Evolutionary conservation across 2,113 vertebrate species (phyloP).

Genomic region (Rhinolophus ferrumequinum): DNA sequence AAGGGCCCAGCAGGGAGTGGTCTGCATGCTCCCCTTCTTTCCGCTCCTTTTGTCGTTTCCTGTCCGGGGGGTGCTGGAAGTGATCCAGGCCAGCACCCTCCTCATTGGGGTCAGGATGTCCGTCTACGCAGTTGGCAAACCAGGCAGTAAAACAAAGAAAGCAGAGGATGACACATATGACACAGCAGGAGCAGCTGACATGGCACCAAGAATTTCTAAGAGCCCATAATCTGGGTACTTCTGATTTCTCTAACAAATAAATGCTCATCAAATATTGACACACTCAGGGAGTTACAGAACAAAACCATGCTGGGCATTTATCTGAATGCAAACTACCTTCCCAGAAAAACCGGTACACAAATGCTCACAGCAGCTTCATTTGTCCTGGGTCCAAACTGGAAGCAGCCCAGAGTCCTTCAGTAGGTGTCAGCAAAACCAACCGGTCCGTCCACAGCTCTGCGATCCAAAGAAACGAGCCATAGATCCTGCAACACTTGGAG

Average conservation of each 20-base stretch:
- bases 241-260: not conserved
- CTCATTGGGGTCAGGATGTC: not conserved
- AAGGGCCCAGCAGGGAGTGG: no score
- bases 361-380: not conserved
- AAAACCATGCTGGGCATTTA: not conserved
- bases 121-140: no score
- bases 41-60: no score
- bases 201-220: rapidly evolving
- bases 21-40: no score
- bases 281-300: not conserved
- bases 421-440: not conserved
- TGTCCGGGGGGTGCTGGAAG: no score
- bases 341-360: not conserved
- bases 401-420: not conserved
- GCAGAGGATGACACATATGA: not conserved
- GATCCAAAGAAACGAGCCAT: not conserved
- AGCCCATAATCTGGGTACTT: not conserved
- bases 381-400: not conserved
- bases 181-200: not conserved
- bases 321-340: not conserved
- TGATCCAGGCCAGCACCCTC: not conserved
- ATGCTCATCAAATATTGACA: no score
- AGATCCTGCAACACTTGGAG: no score
- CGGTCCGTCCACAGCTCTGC: not conserved
- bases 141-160: not conserved